Evolutionary conservation across 2,797 vertebrate genomes (phyloP), one percentile per base, ranked within the genome.

Genomic region (Catamblyrhynchus diadema): DNA sequence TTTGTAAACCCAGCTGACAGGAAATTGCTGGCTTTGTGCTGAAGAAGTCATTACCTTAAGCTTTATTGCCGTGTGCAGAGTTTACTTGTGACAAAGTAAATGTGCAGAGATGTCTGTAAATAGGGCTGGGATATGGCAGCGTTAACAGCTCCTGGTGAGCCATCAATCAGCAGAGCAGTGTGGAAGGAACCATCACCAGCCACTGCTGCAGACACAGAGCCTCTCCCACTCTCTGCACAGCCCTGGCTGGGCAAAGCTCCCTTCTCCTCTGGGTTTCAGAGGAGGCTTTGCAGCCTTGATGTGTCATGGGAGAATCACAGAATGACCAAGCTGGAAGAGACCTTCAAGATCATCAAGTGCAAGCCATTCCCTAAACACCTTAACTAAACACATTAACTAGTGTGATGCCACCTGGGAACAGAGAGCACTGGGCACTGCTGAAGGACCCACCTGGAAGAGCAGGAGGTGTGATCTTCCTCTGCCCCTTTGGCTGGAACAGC

Each of bases 41-140:
- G 94, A 96, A 97, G 96, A 96, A 97, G 96, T 97, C 95, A 95
- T 97, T 97, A 97, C 96, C 95, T 95, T 93, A 94, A 96, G 95
- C 96, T 97, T 97, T 97, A 97, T 97, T 96, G 93, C 96, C 21
- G 9, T 93, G 86, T 85, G 94, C 71, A 53, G 95, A 93, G 94
- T 97, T 97, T 97, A 92, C 89, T 97, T 71, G 94, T 95, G 96
- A 94, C 96, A 97, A 96, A 96, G 94, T 96, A 96, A 97, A 97
- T 96, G 97, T 65, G 80, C 91, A 90, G 96, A 91, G 94, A 84
- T 95, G 94, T 92, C 94, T 95, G 92, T 96, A 96, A 97, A 94
- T 92, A 89, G 93, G 90, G 86, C 73, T 56, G 80, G 85, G 93
- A 96, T 91, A 96, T 96, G 94, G 91, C 95, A 81, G 77, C 12